Percentiles rank a stretch among this genome's conserved stretches.
These are phyloP conservation scores for Mechanitis messenoides DNA, from an alignment of 2,888 invertebrate species.

Conservation along the genomic window DNA sequence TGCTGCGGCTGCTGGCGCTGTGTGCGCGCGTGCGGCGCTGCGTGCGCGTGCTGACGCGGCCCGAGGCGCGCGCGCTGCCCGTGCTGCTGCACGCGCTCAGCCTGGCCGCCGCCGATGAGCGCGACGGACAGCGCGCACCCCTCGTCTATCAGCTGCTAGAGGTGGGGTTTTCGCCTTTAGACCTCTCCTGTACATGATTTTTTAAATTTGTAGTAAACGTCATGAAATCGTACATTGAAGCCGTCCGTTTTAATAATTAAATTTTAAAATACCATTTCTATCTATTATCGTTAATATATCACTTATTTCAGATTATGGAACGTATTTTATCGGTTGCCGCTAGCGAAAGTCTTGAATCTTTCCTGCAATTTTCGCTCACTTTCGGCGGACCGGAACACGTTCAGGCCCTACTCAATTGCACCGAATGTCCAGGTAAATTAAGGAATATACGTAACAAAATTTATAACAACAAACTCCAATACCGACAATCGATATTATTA, in stretches of 20 bases:
- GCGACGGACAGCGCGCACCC: constrained; percentile 82
- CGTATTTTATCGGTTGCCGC: constrained; percentile 94
- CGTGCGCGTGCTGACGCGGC: constrained; percentile 91
- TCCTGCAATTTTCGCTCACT: constrained; percentile 90
- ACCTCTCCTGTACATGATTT: neutral
- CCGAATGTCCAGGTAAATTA: constrained; percentile 79
- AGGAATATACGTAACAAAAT: neutral
- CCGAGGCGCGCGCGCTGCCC: constrained; percentile 88
- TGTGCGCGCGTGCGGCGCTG: constrained; percentile 94
- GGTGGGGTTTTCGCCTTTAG: constrained; percentile 48
- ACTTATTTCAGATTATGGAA: constrained; percentile 87
- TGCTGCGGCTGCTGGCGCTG: constrained; percentile 91
- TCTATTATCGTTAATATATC: neutral
- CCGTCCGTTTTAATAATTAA: neutral
- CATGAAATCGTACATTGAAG: no score
- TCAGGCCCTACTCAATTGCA: constrained; percentile 87
- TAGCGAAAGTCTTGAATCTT: constrained; percentile 87
- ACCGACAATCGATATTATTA: neutral
- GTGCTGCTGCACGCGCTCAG: constrained; percentile 91
- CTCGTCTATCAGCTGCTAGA: constrained; percentile 94
- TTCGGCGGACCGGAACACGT: constrained; percentile 94
- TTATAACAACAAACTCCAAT: neutral
- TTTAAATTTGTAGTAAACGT: no score
- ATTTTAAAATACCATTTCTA: neutral
- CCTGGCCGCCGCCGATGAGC: constrained; percentile 76